Evolutionary conservation across 2,797 vertebrate species (phyloP).

Genomic region (Pelochelys cantorii): DNA sequence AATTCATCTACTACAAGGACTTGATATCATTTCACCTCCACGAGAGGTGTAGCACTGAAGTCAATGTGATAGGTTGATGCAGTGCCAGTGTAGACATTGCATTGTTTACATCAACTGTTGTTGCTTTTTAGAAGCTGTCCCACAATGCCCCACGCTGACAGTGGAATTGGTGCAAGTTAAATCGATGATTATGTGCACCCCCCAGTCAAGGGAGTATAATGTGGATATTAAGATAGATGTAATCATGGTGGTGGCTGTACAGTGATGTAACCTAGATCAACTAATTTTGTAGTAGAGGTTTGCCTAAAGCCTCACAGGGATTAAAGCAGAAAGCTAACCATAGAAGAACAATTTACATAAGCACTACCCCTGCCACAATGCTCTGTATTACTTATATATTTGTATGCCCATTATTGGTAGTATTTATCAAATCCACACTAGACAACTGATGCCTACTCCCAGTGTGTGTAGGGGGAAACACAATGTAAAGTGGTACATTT

Average conservation of each 20-base stretch:
- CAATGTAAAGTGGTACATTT: too few relatives aligned
- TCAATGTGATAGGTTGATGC: not conserved
- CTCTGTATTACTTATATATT: not conserved
- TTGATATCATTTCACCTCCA: not conserved
- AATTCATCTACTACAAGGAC: not conserved
- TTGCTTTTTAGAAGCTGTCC: not conserved
- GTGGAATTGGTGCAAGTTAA: not conserved
- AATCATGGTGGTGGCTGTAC: not conserved
- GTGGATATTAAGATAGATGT: not conserved
- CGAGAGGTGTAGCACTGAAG: not conserved
- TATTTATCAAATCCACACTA: not conserved
- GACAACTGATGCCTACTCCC: too few relatives aligned
- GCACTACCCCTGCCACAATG: not conserved
- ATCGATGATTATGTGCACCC: not conserved
- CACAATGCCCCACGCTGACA: not conserved
- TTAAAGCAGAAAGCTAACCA: not conserved
- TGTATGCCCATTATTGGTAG: not conserved
- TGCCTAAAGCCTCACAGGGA: not conserved
- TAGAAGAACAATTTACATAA: conserved; percentile 18
- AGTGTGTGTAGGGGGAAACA: too few relatives aligned
- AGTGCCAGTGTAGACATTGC: not conserved
- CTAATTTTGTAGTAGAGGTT: not conserved
- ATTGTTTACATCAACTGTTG: not conserved
- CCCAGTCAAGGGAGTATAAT: not conserved
- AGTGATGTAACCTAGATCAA: not conserved